Evolutionary conservation across 2,797 vertebrate genomes (phyloP).

Genomic region (Poecile montanus): DNA sequence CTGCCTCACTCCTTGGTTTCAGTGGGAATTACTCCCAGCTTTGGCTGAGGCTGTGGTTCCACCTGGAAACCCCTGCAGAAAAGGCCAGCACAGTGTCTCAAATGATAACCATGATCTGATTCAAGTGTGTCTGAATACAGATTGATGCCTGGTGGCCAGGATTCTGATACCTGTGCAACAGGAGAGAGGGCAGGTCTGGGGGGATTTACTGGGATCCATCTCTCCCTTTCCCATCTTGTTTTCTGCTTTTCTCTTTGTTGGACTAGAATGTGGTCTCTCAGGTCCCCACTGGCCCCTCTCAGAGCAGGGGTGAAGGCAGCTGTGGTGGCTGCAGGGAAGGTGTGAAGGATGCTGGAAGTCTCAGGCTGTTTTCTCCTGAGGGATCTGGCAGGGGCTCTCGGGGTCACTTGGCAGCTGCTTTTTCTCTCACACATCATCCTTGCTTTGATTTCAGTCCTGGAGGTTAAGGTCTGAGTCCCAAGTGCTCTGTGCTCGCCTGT

Average conservation of each 20-base stretch:
- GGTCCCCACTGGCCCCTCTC: neutral
- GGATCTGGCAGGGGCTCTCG: neutral
- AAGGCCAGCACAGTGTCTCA: neutral
- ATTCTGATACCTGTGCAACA: neutral
- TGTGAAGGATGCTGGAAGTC: neutral
- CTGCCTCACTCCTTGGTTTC: neutral
- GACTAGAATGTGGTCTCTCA: accelerated
- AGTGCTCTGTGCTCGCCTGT: accelerated
- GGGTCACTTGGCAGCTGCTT: neutral
- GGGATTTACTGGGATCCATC: neutral
- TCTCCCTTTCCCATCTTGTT: neutral
- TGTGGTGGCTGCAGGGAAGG: neutral
- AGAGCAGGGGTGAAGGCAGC: neutral
- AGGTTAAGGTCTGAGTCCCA: neutral
- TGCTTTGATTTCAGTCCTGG: neutral
- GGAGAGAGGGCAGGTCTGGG: neutral
- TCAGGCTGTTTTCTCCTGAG: neutral
- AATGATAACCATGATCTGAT: neutral
- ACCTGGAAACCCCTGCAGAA: neutral
- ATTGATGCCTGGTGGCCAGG: neutral
- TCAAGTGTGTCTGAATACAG: neutral
- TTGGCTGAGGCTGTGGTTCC: neutral
- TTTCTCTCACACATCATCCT: neutral
- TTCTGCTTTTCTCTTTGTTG: neutral
- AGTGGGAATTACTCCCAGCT: neutral